Base-by-base conservation (phyloP, 1,140 invertebrate genomes). In the Panagrolaimus sp. region DNA sequence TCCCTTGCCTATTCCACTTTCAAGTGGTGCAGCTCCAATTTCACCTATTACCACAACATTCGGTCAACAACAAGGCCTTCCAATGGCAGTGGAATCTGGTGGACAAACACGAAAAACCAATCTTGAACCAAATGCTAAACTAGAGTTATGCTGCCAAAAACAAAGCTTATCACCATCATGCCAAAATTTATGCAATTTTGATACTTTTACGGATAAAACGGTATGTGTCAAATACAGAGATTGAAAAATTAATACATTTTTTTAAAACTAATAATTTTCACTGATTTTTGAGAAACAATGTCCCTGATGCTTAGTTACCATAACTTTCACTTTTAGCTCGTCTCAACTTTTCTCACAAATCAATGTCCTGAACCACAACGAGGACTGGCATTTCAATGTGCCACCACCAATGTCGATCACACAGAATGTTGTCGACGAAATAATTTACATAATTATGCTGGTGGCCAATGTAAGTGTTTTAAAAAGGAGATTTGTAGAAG, bases 301-400 rank as follows among this genome's bases (percentile, higher is more conserved):
- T n/a, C n/a, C n/a, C n/a, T n/a, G n/a, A n/a, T n/a, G n/a, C n/a
- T n/a, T n/a, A n/a, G n/a, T n/a, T n/a, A n/a, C n/a, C n/a, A n/a
- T n/a, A n/a, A n/a, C n/a, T n/a, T 64, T 51, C 45, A 2, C 1
- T 14, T 76, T 78, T 25, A 75, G 74, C 46, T 75, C 46, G 66
- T 75, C 5, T 62, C 27, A 20, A 76, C 74, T 20, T 38, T 75
- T 42, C 63, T 75, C 13, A 62, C 45, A 31, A 70, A 68, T 38
- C 75, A 78, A 51, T 75, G 74, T 42, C 75, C 74, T n/a, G 74
- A 72, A 9, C 63, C 69, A 9, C 66, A 78, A 53, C 73, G 79
- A 0, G 68, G 65, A 13, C 75, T 72, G 38, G 76, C 76, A 25
- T 75, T 78, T 44, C 77, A 78, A 42, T 75, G 74, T 62, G 74